These are phyloP conservation scores for Nephila pilipes DNA, from an alignment of 1,140 invertebrate genomes.

Conservation along the genomic window DNA sequence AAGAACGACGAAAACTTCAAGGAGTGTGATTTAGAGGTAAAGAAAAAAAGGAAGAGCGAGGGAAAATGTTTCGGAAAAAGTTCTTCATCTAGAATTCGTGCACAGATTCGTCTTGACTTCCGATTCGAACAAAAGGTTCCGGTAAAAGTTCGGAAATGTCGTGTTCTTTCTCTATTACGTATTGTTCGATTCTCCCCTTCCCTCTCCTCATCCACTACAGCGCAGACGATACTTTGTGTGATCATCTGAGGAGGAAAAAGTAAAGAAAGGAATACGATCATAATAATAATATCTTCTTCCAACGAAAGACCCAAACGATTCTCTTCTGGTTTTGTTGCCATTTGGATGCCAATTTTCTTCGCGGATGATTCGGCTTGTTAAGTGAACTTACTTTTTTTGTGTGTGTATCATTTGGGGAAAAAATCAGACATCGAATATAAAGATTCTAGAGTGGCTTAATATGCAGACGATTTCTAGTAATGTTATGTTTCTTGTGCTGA, in stretches of 20 bases:
- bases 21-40: background rate
- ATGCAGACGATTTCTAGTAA: too few species aligned
- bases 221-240: slow-evolving; percentile 3
- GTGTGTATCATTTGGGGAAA: background rate
- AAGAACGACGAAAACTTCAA: background rate
- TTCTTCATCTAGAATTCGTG: slow-evolving; percentile 22
- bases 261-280: background rate
- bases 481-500: too few species aligned
- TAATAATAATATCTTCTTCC: slow-evolving; percentile 16
- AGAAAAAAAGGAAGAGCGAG: background rate
- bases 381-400: background rate
- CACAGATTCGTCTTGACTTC: background rate
- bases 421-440: background rate
- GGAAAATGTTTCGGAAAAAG: background rate
- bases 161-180: slow-evolving; percentile 43
- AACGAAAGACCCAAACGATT: slow-evolving; percentile 16
- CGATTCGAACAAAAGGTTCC: slow-evolving; percentile 30
- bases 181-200: background rate
- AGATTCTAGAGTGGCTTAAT: background rate
- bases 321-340: background rate
- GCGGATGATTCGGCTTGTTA: background rate
- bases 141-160: slow-evolving; percentile 47
- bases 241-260: background rate
- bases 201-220: slow-evolving; percentile 12
- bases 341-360: slow-evolving; percentile 33